Percentiles rank a stretch among this genome's conserved stretches.
Evolutionary conservation across 2,797 vertebrate genomes (phyloP).

Genomic region (Anolis apletophallus): DNA sequence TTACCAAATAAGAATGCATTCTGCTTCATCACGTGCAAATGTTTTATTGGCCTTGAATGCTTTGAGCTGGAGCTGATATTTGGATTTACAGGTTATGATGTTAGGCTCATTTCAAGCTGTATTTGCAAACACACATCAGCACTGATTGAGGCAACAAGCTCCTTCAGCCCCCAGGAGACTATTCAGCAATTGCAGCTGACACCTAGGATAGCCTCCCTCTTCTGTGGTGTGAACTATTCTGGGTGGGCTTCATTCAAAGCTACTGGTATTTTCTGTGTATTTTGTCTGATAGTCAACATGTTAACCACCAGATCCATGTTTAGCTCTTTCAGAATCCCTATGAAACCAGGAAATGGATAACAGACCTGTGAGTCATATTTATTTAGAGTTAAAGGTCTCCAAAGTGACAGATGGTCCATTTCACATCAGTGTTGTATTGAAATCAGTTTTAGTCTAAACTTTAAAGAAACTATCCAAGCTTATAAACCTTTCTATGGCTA

Average conservation of each 20-base stretch:
- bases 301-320: background rate
- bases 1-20: background rate
- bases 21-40: background rate
- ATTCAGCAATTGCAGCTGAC: rapidly evolving
- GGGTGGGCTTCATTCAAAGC: background rate
- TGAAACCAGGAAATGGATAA: background rate
- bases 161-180: background rate
- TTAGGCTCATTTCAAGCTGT: constrained; percentile 19
- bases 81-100: constrained; percentile 42
- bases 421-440: too few species aligned
- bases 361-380: background rate
- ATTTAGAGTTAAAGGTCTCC: background rate
- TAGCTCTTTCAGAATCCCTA: background rate
- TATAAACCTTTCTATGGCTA: too few species aligned
- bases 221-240: background rate
- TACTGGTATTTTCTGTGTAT: background rate
- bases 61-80: constrained; percentile 8
- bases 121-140: constrained; percentile 21
- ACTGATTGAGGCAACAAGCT: background rate
- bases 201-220: background rate
- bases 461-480: too few species aligned
- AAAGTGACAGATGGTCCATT: too few species aligned
- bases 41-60: background rate
- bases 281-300: background rate
- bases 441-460: too few species aligned